These are phyloP conservation scores for Atethmia centrago DNA, from an alignment of 2,888 invertebrate genomes.

Conservation along the genomic window DNA sequence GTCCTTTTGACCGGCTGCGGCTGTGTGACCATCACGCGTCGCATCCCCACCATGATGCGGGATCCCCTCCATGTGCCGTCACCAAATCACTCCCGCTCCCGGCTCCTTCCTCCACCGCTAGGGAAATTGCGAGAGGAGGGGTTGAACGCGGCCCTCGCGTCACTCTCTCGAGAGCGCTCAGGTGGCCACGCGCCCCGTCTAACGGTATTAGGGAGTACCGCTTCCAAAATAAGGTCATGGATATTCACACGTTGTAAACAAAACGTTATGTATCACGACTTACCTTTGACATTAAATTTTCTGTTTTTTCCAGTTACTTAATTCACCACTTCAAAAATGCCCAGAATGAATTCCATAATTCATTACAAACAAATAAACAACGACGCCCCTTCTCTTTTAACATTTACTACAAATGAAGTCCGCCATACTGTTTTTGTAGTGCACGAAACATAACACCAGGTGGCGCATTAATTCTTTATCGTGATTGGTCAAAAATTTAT, in stretches of 20 bases:
- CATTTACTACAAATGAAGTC: slow-evolving; percentile 83
- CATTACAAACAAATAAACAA: slow-evolving; percentile 68
- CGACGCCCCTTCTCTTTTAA: slow-evolving; percentile 77
- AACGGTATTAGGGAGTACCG: slow-evolving; percentile 88
- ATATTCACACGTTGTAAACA: slow-evolving; percentile 82
- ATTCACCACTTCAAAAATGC: slow-evolving; percentile 46
- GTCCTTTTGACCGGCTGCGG: slow-evolving; percentile 83
- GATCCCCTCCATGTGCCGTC: slow-evolving; percentile 89
- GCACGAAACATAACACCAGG: slow-evolving; percentile 76
- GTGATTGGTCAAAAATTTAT: slow-evolving; percentile 74
- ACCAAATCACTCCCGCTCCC: slow-evolving; percentile 90
- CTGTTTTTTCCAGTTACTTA: slow-evolving; percentile 42
- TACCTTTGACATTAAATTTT: slow-evolving; percentile 71
- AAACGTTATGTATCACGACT: slow-evolving; percentile 69
- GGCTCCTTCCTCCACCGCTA: slow-evolving; percentile 88
- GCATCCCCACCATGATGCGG: slow-evolving; percentile 90
- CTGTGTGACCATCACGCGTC: slow-evolving; percentile 82
- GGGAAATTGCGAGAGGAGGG: slow-evolving; percentile 88
- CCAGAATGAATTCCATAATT: slow-evolving; percentile 62
- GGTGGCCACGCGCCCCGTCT: slow-evolving; percentile 86
- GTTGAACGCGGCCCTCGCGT: slow-evolving; percentile 84
- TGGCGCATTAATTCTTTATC: slow-evolving; percentile 76
- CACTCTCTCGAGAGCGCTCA: slow-evolving; percentile 80
- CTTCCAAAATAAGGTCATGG: slow-evolving; percentile 89
- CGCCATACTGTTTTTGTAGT: slow-evolving; percentile 84